Conservation (phyloP, 2,113 vertebrate genomes). For the Lontra canadensis region DNA sequence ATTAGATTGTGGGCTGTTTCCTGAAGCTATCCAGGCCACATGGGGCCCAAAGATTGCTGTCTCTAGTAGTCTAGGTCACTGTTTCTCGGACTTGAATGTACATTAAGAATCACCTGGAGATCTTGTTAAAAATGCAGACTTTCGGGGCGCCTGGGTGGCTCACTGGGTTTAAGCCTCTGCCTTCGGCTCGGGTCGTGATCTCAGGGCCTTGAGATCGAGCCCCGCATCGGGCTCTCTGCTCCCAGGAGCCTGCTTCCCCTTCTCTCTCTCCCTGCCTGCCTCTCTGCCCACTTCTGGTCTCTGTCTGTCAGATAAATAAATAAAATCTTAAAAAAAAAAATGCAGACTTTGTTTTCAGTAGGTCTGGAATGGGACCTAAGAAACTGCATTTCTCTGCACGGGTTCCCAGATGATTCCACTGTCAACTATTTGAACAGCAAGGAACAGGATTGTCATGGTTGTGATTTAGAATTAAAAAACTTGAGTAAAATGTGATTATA, state of each 20-base stretch:
- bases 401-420: background rate
- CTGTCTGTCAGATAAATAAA: too few relatives aligned
- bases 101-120: background rate
- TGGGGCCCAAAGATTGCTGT: background rate
- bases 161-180: too few relatives aligned
- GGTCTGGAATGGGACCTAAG: background rate
- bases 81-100: background rate
- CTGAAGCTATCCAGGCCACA: background rate
- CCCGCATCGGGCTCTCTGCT: too few relatives aligned
- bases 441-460: background rate
- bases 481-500: background rate
- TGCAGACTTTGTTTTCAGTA: background rate
- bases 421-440: background rate
- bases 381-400: background rate
- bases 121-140: background rate
- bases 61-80: background rate
- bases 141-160: too few relatives aligned
- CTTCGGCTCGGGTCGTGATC: too few relatives aligned
- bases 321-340: too few relatives aligned
- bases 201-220: too few relatives aligned
- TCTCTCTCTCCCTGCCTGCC: too few relatives aligned
- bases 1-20: background rate
- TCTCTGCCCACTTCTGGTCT: too few relatives aligned
- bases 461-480: slow-evolving; percentile 6
- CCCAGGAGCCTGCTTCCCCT: too few relatives aligned